Evolutionary conservation across 2,797 vertebrate genomes (phyloP).

Genomic region (Manis javanica): DNA sequence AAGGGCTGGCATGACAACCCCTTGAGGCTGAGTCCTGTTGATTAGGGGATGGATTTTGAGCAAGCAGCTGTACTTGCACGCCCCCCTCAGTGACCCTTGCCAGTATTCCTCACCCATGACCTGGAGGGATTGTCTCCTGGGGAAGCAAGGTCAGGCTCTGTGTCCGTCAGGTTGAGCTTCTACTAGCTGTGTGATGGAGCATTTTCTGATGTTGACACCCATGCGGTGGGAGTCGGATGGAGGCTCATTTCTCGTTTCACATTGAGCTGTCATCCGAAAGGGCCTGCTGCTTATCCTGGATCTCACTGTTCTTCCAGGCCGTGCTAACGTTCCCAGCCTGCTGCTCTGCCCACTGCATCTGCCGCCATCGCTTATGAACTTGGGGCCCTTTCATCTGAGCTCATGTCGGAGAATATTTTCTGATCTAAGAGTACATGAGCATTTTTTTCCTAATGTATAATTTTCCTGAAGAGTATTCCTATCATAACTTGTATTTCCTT

Average conservation of each 20-base stretch:
- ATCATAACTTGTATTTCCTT: constrained; percentile 36
- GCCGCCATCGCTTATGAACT: constrained; percentile 21
- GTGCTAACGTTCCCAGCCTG: neutral
- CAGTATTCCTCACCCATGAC: constrained; percentile 74
- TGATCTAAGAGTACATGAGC: constrained; percentile 6
- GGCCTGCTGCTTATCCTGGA: constrained; percentile 50
- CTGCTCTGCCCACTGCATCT: neutral
- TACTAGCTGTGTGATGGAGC: constrained; percentile 71
- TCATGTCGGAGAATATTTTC: neutral
- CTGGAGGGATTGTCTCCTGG: constrained; percentile 69
- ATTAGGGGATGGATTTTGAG: constrained; percentile 74
- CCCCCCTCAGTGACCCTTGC: constrained; percentile 73
- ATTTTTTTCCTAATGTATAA: constrained; percentile 2
- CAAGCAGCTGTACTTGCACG: constrained; percentile 64
- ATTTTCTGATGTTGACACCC: constrained; percentile 76
- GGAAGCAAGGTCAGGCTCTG: constrained; percentile 69
- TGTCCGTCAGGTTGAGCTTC: constrained; percentile 78
- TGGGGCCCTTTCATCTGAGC: neutral
- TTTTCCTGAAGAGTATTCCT: constrained; percentile 50
- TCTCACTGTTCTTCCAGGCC: neutral
- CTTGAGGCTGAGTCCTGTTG: constrained; percentile 75
- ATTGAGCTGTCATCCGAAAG: constrained; percentile 71
- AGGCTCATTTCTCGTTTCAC: constrained; percentile 58
- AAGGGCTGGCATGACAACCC: constrained; percentile 72
- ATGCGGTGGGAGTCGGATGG: neutral